phyloP scores from a whole-genome alignment of 2,797 vertebrate genomes.

The Strix occidentalis region DNA sequence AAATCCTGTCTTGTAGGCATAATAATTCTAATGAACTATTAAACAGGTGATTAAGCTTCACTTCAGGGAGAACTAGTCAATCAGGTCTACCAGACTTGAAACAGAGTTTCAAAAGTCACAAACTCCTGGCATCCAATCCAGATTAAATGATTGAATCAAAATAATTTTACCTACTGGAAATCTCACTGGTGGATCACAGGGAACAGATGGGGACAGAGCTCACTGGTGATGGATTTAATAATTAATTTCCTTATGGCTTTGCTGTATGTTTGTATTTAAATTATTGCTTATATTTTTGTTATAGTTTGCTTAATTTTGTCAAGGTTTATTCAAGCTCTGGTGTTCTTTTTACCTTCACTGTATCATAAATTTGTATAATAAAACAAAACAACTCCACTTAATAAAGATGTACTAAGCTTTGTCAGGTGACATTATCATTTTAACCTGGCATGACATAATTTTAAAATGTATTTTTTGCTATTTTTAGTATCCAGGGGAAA shows the following conservation, averaged over 20 bases:
- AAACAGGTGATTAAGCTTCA: background rate
- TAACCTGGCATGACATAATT: background rate
- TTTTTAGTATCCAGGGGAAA: background rate
- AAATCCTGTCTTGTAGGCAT: background rate
- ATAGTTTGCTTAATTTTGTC: background rate
- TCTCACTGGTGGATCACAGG: background rate
- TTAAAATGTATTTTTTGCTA: background rate
- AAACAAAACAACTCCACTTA: background rate
- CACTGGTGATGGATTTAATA: background rate
- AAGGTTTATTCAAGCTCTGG: background rate
- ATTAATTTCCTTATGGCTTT: background rate
- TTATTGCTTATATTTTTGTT: background rate
- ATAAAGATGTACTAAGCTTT: background rate
- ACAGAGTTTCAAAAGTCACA: background rate
- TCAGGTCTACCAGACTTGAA: background rate
- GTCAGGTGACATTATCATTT: background rate
- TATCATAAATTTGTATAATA: background rate
- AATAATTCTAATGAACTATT: background rate
- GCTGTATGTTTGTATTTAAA: background rate
- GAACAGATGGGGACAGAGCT: background rate
- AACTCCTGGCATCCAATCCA: background rate
- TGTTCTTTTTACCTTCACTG: background rate
- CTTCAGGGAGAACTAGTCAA: background rate
- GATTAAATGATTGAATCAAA: background rate
- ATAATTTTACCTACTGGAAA: background rate